A percentile compares a stretch with the other conserved stretches of the same genome.
Evolutionary conservation across 1,140 invertebrate species (phyloP).

Genomic region (Manduca sexta): DNA sequence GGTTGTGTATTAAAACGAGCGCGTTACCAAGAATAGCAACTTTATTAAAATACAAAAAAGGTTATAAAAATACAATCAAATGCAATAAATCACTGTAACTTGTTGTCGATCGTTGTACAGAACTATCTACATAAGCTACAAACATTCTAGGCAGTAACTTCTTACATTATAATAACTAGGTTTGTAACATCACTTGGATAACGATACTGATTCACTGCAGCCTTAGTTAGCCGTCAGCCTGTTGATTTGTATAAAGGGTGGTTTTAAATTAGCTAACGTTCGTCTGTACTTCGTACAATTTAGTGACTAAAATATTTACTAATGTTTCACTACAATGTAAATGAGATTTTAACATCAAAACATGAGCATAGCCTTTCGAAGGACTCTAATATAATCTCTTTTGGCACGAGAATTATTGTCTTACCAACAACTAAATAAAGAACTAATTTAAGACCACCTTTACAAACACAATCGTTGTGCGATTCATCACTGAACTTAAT

Average conservation of each 20-base stretch:
- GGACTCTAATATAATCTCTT: too few species aligned
- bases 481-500: not conserved
- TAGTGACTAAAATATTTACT: too few species aligned
- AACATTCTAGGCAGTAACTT: slow-evolving; percentile 45
- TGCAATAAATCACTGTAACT: slow-evolving; percentile 68
- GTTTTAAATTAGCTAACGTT: too few species aligned
- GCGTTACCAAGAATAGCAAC: slow-evolving; percentile 64
- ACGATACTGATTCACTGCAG: slow-evolving; percentile 12
- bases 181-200: slow-evolving; percentile 41
- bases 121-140: slow-evolving; percentile 36
- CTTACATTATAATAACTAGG: slow-evolving; percentile 30
- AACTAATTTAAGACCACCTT: too few species aligned
- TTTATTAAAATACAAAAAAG: slow-evolving; percentile 72
- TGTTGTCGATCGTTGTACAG: slow-evolving; percentile 41
- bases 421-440: too few species aligned
- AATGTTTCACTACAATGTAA: too few species aligned
- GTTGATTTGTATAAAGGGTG: not conserved
- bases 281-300: too few species aligned
- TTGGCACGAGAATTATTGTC: too few species aligned
- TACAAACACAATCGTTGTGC: too few species aligned
- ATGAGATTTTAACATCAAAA: too few species aligned
- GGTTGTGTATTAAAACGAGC: slow-evolving; percentile 44
- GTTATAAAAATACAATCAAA: slow-evolving; percentile 73
- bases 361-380: too few species aligned
- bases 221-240: not conserved